phyloP scores from a whole-genome alignment of 1,140 invertebrate genomes.

The Belonocnema kinseyi region DNA sequence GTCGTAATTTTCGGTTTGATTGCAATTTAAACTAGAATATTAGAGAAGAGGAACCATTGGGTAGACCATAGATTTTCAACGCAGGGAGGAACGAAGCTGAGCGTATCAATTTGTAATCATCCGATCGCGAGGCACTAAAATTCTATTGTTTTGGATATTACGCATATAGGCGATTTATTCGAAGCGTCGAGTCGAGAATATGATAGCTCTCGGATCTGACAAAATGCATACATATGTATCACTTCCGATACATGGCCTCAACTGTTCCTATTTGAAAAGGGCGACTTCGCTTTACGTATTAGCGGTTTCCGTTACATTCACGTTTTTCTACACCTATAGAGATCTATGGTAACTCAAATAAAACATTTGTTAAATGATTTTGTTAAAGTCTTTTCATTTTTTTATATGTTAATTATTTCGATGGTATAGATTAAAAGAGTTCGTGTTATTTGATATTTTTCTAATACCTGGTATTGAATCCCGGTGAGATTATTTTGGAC shows the following conservation, averaged over 20 bases:
- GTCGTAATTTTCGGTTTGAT: background rate
- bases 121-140: slow-evolving; percentile 31
- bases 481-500: too few species aligned
- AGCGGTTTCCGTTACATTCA: background rate
- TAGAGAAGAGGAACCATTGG: too few species aligned
- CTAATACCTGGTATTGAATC: too few species aligned
- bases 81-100: background rate
- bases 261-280: slow-evolving; percentile 10
- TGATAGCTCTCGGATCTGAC: slow-evolving; percentile 1
- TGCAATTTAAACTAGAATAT: too few species aligned
- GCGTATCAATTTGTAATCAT: slow-evolving; percentile 12
- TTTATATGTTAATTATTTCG: too few species aligned
- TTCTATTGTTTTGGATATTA: slow-evolving; percentile 28
- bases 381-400: too few species aligned
- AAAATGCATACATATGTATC: slow-evolving; percentile 25
- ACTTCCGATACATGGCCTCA: background rate
- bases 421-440: too few species aligned
- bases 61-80: background rate
- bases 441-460: too few species aligned
- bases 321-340: background rate
- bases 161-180: slow-evolving; percentile 1
- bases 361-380: too few species aligned
- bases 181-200: slow-evolving; percentile 19
- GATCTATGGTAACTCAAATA: background rate
- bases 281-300: slow-evolving; percentile 13